These are phyloP conservation scores for Stichopus horrens DNA, from an alignment of 53 echinoderm and acorn worm genomes.

Conservation along the genomic window DNA sequence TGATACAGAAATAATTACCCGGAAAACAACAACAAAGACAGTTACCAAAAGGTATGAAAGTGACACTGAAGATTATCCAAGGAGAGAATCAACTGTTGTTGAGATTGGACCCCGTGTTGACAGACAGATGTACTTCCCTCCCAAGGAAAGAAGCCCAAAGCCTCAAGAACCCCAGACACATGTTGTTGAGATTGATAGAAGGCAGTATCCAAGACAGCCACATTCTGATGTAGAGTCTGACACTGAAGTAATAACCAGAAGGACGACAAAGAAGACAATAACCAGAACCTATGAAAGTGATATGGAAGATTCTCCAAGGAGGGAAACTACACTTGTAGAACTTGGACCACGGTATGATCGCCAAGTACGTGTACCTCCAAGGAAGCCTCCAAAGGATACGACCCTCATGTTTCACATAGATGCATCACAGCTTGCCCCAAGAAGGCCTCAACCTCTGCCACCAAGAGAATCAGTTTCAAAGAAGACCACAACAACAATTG, in stretches of 20 bases:
- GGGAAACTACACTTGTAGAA: constrained; percentile 42
- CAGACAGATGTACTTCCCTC: constrained; percentile 50
- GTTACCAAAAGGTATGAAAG: constrained; percentile 62
- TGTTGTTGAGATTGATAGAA: constrained; percentile 46
- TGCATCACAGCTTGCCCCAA: constrained; percentile 46
- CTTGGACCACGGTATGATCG: constrained; percentile 28
- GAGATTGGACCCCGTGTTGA: constrained; percentile 62
- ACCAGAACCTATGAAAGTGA: constrained; percentile 66
- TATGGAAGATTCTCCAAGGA: constrained; percentile 46
- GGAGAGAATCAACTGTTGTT: constrained; percentile 39
- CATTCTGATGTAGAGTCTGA: constrained; percentile 56
- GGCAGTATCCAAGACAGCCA: constrained; percentile 60
- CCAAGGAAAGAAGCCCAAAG: constrained; percentile 30
- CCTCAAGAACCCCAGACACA: constrained; percentile 40
- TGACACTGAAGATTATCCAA: constrained; percentile 51
- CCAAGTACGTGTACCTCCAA: constrained; percentile 27
- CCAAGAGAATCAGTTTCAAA: constrained; percentile 64
- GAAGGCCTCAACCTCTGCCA: constrained; percentile 40
- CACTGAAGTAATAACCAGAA: constrained; percentile 58
- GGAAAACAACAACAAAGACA: constrained; percentile 65
- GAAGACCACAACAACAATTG: constrained; percentile 75
- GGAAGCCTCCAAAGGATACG: constrained; percentile 12
- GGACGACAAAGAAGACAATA: constrained; percentile 64
- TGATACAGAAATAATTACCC: constrained; percentile 65
- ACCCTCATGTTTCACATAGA: constrained; percentile 70